A percentile compares a stretch with the other conserved stretches of the same genome.
Evolutionary conservation across 2,113 vertebrate genomes (phyloP).

Genomic region (Petrocephalus microphthalmus): DNA sequence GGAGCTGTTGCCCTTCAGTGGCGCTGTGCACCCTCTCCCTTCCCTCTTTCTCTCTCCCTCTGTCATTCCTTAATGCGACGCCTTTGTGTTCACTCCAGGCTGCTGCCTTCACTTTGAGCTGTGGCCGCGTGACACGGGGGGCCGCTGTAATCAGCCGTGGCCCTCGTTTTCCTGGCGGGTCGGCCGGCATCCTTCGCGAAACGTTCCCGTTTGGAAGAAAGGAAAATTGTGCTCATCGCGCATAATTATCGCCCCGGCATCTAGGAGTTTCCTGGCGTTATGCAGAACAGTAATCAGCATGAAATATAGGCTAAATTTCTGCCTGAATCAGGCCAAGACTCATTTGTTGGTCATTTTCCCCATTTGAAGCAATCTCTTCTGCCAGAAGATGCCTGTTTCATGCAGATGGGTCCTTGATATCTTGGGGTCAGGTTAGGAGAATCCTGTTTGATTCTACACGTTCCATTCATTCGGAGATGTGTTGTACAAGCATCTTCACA

Average conservation of each 20-base stretch:
- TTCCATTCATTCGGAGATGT: neutral
- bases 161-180: neutral
- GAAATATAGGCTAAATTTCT: neutral
- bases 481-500: neutral
- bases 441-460: neutral
- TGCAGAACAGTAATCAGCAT: neutral
- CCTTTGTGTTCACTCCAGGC: neutral
- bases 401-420: neutral
- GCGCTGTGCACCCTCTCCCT: neutral
- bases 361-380: neutral
- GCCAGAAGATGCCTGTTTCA: neutral
- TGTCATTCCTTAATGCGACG: neutral
- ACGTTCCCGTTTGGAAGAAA: neutral
- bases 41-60: neutral
- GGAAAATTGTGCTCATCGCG: neutral
- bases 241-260: neutral
- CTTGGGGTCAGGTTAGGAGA: neutral
- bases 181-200: neutral
- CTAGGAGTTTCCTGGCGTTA: neutral
- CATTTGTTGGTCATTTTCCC: neutral
- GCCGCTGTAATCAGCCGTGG: neutral
- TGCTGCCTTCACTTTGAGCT: neutral
- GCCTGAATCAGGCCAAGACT: neutral
- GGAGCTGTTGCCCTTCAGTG: constrained; percentile 48
- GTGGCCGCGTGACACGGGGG: neutral